Evolutionary conservation across 1,140 invertebrate species (phyloP).

Genomic region (Halictus rubicundus): DNA sequence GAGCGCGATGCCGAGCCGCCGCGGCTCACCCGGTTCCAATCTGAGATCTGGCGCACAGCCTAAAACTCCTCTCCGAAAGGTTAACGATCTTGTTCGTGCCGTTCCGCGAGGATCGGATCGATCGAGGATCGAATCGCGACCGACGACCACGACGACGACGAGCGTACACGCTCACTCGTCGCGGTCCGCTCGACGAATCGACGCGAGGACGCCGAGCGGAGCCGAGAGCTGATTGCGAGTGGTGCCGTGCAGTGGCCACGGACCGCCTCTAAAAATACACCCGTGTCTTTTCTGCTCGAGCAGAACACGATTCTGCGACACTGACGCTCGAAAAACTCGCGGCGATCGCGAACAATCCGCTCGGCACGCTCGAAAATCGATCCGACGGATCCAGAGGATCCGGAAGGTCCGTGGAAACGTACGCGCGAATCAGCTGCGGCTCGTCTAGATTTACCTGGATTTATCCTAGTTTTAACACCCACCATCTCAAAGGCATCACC

Average conservation of each 20-base stretch:
- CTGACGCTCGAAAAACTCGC: background rate
- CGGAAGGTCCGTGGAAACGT: no score
- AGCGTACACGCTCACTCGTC: no score
- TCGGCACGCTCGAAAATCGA: no score
- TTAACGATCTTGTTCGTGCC: conserved; percentile 70
- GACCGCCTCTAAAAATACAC: conserved; percentile 8
- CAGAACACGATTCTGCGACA: background rate
- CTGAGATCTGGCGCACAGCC: conserved; percentile 71
- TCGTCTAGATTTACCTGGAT: no score
- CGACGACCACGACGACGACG: background rate
- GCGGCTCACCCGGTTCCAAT: conserved; percentile 72
- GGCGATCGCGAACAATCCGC: background rate
- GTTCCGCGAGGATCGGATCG: conserved; percentile 38
- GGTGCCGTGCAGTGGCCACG: background rate
- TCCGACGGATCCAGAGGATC: no score
- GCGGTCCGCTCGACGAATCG: no score
- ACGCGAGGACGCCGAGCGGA: no score
- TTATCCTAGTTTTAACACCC: no score
- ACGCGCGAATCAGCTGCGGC: no score
- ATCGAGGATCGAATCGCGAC: conserved; percentile 26
- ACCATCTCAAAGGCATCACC: no score
- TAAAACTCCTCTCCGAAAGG: conserved; percentile 65
- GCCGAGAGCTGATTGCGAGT: background rate
- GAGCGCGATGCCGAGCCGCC: conserved; percentile 15
- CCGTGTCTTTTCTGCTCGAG: conserved; percentile 1